A percentile compares a stretch with the other conserved stretches of the same genome.
Conservation (phyloP, 2,113 vertebrate species). For the Pleuronectes platessa region DNA sequence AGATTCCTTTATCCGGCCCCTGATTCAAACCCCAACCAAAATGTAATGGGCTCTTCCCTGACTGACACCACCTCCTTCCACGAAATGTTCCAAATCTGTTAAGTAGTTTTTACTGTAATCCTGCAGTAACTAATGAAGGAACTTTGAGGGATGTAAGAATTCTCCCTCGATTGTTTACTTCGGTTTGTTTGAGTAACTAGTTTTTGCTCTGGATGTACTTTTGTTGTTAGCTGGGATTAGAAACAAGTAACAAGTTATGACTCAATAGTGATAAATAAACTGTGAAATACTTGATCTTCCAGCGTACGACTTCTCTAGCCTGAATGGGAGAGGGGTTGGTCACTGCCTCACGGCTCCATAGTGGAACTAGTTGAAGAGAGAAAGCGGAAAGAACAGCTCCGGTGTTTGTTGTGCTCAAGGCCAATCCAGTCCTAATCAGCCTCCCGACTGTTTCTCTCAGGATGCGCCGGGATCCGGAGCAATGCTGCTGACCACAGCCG, state of each 20-base stretch:
- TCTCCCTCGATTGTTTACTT: too few relatives aligned
- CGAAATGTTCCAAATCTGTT: too few relatives aligned
- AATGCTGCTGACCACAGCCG: slow-evolving; percentile 31
- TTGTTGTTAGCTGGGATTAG: not conserved
- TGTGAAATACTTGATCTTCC: not conserved
- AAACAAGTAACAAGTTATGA: not conserved
- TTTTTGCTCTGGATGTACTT: too few relatives aligned
- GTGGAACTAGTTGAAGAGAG: slow-evolving; percentile 20
- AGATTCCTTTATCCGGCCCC: too few relatives aligned
- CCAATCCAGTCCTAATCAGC: slow-evolving; percentile 53
- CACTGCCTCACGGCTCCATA: slow-evolving; percentile 18
- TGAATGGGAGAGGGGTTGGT: not conserved
- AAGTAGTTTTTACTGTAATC: too few relatives aligned
- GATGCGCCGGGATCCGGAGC: slow-evolving; percentile 31
- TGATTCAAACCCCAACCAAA: too few relatives aligned
- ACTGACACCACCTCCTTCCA: too few relatives aligned
- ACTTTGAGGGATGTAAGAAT: too few relatives aligned
- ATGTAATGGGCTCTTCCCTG: too few relatives aligned
- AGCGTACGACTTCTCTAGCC: not conserved
- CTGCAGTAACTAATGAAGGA: too few relatives aligned
- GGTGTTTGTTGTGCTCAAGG: slow-evolving; percentile 28
- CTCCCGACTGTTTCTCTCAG: slow-evolving; percentile 48
- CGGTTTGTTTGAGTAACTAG: too few relatives aligned
- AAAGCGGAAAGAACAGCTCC: not conserved
- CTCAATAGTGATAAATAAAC: not conserved